Conservation (phyloP, 2,888 invertebrate genomes). For the Xanthorhoe spadicearia region DNA sequence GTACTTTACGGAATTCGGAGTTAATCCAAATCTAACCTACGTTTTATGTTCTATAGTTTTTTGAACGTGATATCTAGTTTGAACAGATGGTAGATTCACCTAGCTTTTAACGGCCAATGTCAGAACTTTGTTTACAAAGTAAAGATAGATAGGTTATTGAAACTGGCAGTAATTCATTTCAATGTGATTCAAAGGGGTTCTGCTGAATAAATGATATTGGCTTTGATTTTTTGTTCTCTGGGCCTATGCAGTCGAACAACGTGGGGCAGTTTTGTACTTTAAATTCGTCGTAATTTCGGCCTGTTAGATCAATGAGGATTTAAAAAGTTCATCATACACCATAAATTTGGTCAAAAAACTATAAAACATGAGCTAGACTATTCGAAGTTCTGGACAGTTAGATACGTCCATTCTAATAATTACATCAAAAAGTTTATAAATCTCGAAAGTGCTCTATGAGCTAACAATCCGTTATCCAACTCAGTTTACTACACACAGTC, state of each 20-base stretch:
- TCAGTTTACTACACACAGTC: constrained; percentile 6
- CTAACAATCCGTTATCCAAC: constrained; percentile 31
- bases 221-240: too few species aligned
- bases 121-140: too few species aligned
- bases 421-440: constrained; percentile 44
- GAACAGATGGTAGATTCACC: too few species aligned
- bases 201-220: too few species aligned
- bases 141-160: too few species aligned
- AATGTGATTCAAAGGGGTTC: too few species aligned
- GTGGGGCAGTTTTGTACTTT: too few species aligned
- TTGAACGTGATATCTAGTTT: background rate
- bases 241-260: too few species aligned
- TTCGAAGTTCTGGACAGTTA: constrained; percentile 13
- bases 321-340: background rate
- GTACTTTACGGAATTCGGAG: constrained; percentile 33
- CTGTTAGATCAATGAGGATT: too few species aligned
- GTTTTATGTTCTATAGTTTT: constrained; percentile 18
- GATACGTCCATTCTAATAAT: constrained; percentile 18
- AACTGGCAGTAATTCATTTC: too few species aligned
- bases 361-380: constrained; percentile 15
- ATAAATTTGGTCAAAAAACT: constrained; percentile 10
- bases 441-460: constrained; percentile 46
- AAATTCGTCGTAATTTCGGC: too few species aligned
- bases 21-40: constrained; percentile 36
- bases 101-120: too few species aligned